Conservation (phyloP, 2,888 invertebrate species). For the Harpalus rufipes region DNA sequence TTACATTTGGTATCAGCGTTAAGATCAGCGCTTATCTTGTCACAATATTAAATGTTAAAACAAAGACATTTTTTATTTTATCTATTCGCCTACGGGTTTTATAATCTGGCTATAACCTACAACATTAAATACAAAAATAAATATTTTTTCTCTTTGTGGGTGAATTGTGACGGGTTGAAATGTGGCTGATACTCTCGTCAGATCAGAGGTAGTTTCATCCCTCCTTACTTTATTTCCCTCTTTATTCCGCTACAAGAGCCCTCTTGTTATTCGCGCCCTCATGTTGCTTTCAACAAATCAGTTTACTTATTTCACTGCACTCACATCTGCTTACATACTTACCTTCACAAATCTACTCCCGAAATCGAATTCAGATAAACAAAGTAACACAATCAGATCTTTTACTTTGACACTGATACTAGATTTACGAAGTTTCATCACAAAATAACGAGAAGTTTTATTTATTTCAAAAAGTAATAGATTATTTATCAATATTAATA, state of each 20-base stretch:
- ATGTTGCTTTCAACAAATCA: slow-evolving; percentile 46
- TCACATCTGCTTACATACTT: slow-evolving; percentile 8
- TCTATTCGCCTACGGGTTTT: too few relatives aligned
- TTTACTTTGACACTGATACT: not conserved
- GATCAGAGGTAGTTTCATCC: slow-evolving; percentile 24
- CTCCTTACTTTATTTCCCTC: slow-evolving; percentile 39
- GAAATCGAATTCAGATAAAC: not conserved
- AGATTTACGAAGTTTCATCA: not conserved
- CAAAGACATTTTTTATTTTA: too few relatives aligned
- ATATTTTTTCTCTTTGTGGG: not conserved
- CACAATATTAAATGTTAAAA: too few relatives aligned
- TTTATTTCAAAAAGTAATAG: too few relatives aligned
- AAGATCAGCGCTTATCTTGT: too few relatives aligned
- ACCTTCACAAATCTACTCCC: not conserved
- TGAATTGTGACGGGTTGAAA: not conserved
- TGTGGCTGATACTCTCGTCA: not conserved
- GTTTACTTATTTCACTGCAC: slow-evolving; percentile 43
- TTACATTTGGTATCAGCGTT: too few relatives aligned
- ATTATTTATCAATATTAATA: too few relatives aligned
- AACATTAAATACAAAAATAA: too few relatives aligned
- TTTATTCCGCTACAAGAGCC: slow-evolving; percentile 6
- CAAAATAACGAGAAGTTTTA: too few relatives aligned
- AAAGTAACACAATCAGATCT: slow-evolving; percentile 13
- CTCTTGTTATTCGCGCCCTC: slow-evolving; percentile 18
- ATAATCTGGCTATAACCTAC: too few relatives aligned